phyloP scores from a whole-genome alignment of 2,113 vertebrate species.

The Anolis carolinensis region DNA sequence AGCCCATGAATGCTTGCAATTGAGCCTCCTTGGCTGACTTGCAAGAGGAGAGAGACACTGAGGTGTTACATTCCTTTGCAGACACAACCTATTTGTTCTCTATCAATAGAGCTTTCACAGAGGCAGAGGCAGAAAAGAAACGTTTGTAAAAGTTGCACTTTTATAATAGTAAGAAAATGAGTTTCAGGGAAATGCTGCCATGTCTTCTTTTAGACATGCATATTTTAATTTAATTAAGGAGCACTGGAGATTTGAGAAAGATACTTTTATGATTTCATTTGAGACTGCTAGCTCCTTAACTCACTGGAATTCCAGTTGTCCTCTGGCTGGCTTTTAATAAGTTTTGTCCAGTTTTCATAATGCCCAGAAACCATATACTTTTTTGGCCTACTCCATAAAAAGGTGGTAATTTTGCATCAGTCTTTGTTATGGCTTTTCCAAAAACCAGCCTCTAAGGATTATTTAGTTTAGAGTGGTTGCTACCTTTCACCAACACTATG shows the following conservation, averaged over 20 bases:
- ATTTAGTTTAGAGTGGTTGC: background rate
- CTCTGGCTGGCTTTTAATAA: background rate
- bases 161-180: background rate
- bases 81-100: constrained; percentile 3
- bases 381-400: background rate
- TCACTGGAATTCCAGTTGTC: background rate
- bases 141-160: constrained; percentile 1
- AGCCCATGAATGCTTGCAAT: background rate
- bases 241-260: background rate
- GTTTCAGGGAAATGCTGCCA: constrained; percentile 15
- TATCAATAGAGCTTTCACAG: constrained; percentile 26
- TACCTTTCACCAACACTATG: too few species aligned
- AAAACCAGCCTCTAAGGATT: background rate
- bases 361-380: background rate
- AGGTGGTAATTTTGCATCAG: background rate
- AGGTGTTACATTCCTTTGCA: constrained; percentile 1
- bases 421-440: background rate
- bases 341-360: background rate
- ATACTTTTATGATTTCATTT: background rate
- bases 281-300: background rate
- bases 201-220: background rate
- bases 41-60: background rate
- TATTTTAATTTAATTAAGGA: constrained; percentile 12
- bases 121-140: constrained; percentile 19
- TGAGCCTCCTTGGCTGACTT: background rate